A percentile compares a stretch with the other conserved stretches of the same genome.
phyloP scores from a whole-genome alignment of 2,888 invertebrate species.

The Hydrotaea diabolus region DNA sequence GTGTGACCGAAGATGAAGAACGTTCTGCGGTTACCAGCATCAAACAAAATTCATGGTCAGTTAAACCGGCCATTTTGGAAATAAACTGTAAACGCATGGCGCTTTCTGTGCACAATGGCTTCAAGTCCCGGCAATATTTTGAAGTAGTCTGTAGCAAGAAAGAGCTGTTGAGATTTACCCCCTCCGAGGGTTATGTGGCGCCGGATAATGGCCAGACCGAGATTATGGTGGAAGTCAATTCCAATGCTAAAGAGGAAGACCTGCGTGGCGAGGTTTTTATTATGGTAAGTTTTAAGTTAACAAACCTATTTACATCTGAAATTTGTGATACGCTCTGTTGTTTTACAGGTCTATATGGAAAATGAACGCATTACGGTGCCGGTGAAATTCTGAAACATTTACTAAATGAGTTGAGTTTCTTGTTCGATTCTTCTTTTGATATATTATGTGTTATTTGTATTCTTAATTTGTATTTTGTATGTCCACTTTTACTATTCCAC shows the following conservation, averaged over 20 bases:
- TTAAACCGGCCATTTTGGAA: conserved; percentile 72
- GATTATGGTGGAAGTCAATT: conserved; percentile 70
- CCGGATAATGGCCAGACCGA: conserved; percentile 73
- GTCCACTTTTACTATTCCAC: conserved; percentile 10
- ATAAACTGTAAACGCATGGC: conserved; percentile 68
- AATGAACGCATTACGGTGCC: conserved; percentile 78
- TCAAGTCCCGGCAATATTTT: conserved; percentile 75
- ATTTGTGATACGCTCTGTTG: no score
- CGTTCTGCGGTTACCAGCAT: conserved; percentile 34
- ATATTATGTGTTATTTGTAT: conserved; percentile 5
- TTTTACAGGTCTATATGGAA: conserved; percentile 74
- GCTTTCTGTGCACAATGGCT: conserved; percentile 72
- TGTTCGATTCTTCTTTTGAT: conserved; percentile 28
- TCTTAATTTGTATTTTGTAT: conserved; percentile 22
- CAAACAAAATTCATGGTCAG: conserved; percentile 72
- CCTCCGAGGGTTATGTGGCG: conserved; percentile 73
- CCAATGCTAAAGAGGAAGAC: conserved; percentile 56
- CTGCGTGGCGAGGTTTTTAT: conserved; percentile 70
- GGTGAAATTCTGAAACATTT: conserved; percentile 68
- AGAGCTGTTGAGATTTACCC: conserved; percentile 74
- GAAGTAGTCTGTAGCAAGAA: conserved; percentile 74
- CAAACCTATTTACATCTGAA: no score
- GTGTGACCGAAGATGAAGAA: conserved; percentile 47
- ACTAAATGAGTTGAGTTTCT: background rate
- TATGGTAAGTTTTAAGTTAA: conserved; percentile 71